Conservation (phyloP, 2,888 invertebrate species). For the Diarsia mendica region DNA sequence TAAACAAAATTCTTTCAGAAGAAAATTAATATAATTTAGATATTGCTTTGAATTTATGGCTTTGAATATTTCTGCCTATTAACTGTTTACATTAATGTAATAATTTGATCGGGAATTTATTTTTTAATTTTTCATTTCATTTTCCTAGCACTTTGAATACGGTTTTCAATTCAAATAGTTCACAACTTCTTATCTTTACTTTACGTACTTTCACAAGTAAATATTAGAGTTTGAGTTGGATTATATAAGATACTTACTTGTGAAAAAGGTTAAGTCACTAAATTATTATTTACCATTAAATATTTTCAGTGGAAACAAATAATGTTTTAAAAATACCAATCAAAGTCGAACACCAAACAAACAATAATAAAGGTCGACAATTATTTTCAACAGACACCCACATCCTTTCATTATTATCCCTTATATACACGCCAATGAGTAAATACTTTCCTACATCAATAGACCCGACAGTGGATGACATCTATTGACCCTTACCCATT, state of each 20-base stretch:
- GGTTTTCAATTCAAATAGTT: not conserved
- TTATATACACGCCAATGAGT: conserved; percentile 62
- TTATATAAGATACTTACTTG: too few relatives aligned
- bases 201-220: too few relatives aligned
- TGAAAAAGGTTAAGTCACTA: too few relatives aligned
- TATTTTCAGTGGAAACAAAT: not conserved
- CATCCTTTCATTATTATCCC: conserved; percentile 50
- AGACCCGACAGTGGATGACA: conserved; percentile 66
- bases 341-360: conserved; percentile 24
- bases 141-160: not conserved
- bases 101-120: not conserved
- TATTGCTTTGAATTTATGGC: conserved; percentile 27
- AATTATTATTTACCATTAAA: too few relatives aligned
- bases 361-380: conserved; percentile 37
- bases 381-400: conserved; percentile 37
- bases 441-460: conserved; percentile 67
- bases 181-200: too few relatives aligned
- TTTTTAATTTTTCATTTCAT: not conserved
- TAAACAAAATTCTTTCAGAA: conserved; percentile 37
- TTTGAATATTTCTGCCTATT: conserved; percentile 8
- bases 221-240: too few relatives aligned
- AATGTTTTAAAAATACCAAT: not conserved
- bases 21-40: conserved; percentile 22
- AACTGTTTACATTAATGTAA: conserved; percentile 14
- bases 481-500: conserved; percentile 69